phyloP scores from a whole-genome alignment of 1,140 invertebrate species.

The Caenorhabditis latens region DNA sequence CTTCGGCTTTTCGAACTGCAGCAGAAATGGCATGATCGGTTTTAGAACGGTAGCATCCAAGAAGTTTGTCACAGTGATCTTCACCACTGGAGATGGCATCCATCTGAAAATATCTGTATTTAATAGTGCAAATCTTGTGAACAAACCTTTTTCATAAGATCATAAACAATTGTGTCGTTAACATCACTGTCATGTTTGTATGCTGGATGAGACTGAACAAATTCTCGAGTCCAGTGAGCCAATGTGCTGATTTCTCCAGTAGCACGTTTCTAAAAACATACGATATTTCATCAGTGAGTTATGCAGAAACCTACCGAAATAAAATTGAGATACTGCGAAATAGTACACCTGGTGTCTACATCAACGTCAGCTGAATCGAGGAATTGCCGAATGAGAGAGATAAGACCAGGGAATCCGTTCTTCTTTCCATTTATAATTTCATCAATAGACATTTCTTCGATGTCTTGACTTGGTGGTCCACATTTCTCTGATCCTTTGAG shows the following conservation, averaged over 20 bases:
- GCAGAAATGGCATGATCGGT: slow-evolving; percentile 74
- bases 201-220: slow-evolving; percentile 88
- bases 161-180: slow-evolving; percentile 90
- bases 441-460: slow-evolving; percentile 87
- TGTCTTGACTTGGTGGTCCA: slow-evolving; percentile 69
- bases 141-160: slow-evolving; percentile 82
- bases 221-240: slow-evolving; percentile 91
- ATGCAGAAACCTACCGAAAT: slow-evolving; percentile 82
- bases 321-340: slow-evolving; percentile 94
- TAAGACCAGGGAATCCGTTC: slow-evolving; percentile 91
- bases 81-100: slow-evolving; percentile 73
- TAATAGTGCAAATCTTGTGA: not conserved
- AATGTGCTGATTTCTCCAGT: slow-evolving; percentile 83
- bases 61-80: slow-evolving; percentile 73
- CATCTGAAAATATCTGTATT: slow-evolving; percentile 71
- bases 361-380: slow-evolving; percentile 93
- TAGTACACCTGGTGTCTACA: slow-evolving; percentile 94
- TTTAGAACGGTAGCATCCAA: slow-evolving; percentile 75
- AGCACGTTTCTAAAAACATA: slow-evolving; percentile 72
- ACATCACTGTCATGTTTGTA: slow-evolving; percentile 93
- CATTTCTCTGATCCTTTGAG: slow-evolving; percentile 67
- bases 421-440: slow-evolving; percentile 97
- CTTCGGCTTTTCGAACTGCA: slow-evolving; percentile 76
- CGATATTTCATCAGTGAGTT: not conserved
- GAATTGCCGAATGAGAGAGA: slow-evolving; percentile 93